A percentile compares a stretch with the other conserved stretches of the same genome.
phyloP scores from a whole-genome alignment of 2,797 vertebrate species.

The Brachyrhaphis roseni region DNA sequence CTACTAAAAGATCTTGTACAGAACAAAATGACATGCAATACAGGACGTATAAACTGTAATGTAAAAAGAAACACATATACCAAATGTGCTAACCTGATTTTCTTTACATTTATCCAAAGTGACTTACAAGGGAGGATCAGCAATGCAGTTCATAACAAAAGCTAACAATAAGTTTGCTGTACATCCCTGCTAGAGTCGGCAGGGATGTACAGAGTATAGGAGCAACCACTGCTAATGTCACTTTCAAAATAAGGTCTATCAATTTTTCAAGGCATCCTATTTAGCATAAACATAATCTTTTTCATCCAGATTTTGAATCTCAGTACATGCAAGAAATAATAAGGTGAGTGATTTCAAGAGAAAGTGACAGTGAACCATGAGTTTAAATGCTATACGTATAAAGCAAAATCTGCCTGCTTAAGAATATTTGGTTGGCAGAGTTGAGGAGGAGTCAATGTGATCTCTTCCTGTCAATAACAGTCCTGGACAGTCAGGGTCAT shows the following conservation, averaged over 20 bases:
- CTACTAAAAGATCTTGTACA: background rate
- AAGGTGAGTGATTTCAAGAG: background rate
- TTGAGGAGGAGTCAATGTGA: background rate
- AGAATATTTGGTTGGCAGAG: background rate
- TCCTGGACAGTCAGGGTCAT: slow-evolving; percentile 3
- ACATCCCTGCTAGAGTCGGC: too few relatives aligned
- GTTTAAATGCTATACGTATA: background rate
- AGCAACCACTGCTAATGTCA: background rate
- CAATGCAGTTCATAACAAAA: background rate
- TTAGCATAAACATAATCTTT: background rate
- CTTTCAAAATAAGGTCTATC: background rate
- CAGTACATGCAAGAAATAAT: too few relatives aligned
- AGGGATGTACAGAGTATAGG: background rate
- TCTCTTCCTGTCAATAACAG: background rate
- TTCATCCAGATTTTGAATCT: background rate
- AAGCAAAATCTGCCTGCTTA: background rate
- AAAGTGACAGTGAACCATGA: background rate
- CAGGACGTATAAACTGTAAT: background rate
- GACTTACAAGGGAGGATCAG: background rate
- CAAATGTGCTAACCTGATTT: background rate
- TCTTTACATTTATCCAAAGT: background rate
- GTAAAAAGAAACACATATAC: background rate
- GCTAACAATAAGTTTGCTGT: background rate
- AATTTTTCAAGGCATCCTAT: background rate
- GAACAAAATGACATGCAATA: background rate